Conservation (phyloP, 2,797 vertebrate genomes). For the Anabas testudineus region DNA sequence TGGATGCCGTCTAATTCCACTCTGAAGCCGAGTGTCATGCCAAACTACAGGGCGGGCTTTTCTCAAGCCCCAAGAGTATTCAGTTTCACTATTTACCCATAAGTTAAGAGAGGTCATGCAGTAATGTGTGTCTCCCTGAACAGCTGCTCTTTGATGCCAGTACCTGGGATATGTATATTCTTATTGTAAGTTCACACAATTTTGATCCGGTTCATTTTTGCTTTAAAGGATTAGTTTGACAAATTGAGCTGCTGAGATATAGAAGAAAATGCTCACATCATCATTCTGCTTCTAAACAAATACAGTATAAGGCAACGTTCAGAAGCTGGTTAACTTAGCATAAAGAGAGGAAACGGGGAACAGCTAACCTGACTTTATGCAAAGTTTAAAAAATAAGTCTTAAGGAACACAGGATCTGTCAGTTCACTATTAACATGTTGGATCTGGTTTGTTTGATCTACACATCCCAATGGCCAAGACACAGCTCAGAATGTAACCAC, state of each 20-base stretch:
- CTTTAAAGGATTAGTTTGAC: slow-evolving; percentile 12
- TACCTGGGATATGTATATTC: slow-evolving; percentile 50
- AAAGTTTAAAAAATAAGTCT: neutral
- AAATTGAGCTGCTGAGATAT: neutral
- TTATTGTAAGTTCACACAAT: slow-evolving; percentile 28
- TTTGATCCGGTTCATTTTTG: slow-evolving; percentile 26
- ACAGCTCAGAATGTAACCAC: neutral
- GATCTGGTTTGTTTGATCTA: neutral
- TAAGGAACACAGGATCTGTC: neutral
- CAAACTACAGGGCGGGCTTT: slow-evolving; percentile 44
- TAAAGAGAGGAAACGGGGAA: neutral
- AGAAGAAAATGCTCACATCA: neutral
- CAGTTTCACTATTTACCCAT: slow-evolving; percentile 73
- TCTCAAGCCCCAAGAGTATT: slow-evolving; percentile 69
- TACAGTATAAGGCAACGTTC: neutral
- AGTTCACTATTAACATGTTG: no score
- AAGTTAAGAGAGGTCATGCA: slow-evolving; percentile 71
- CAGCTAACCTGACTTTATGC: neutral
- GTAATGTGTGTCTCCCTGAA: slow-evolving; percentile 63
- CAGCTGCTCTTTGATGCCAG: slow-evolving; percentile 70
- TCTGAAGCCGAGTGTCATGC: slow-evolving; percentile 55
- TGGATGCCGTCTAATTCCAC: slow-evolving; percentile 44
- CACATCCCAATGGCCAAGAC: neutral
- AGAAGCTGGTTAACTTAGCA: neutral
- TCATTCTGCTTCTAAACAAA: neutral